These are phyloP conservation scores for Chrysaora quinquecirrha DNA, from an alignment of 30 jellyfish, hydroid and myxozoan genomes.

Conservation along the genomic window DNA sequence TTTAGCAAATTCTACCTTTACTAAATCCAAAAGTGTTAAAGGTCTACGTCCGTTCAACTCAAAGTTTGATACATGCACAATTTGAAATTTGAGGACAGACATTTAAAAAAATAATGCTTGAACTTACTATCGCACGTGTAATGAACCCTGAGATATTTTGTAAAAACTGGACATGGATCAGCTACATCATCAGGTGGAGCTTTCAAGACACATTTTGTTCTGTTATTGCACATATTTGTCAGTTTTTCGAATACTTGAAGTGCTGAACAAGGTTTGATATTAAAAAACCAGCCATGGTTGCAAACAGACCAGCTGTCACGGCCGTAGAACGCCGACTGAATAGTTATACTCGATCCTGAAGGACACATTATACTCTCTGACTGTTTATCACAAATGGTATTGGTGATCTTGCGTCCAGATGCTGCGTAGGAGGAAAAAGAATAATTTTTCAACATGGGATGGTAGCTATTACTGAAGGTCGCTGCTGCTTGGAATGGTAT, in stretches of 20 bases:
- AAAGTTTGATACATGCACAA: too few species aligned
- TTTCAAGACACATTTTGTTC: constrained; percentile 46
- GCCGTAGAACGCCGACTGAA: constrained; percentile 79
- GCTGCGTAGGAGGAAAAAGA: too few species aligned
- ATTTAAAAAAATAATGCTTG: too few species aligned
- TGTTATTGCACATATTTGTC: constrained; percentile 66
- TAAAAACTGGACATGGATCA: constrained; percentile 61
- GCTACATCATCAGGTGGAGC: constrained; percentile 52
- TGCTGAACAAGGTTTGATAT: constrained; percentile 68
- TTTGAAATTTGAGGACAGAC: too few species aligned
- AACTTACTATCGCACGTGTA: constrained; percentile 86
- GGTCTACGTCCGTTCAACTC: too few species aligned
- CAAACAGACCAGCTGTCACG: constrained; percentile 68
- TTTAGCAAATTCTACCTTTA: too few species aligned
- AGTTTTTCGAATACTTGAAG: constrained; percentile 34
- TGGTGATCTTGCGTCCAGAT: constrained; percentile 42
- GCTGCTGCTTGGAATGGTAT: too few species aligned
- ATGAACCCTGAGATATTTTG: constrained; percentile 64
- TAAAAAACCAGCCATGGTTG: constrained; percentile 69
- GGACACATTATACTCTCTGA: constrained; percentile 44
- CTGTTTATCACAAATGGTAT: constrained; percentile 63
- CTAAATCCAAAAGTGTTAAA: too few species aligned
- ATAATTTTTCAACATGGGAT: too few species aligned
- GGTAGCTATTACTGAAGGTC: too few species aligned
- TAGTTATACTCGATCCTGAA: constrained; percentile 56